Evolutionary conservation across 1,140 invertebrate genomes (phyloP).

Genomic region (Acromyrmex echinatior): DNA sequence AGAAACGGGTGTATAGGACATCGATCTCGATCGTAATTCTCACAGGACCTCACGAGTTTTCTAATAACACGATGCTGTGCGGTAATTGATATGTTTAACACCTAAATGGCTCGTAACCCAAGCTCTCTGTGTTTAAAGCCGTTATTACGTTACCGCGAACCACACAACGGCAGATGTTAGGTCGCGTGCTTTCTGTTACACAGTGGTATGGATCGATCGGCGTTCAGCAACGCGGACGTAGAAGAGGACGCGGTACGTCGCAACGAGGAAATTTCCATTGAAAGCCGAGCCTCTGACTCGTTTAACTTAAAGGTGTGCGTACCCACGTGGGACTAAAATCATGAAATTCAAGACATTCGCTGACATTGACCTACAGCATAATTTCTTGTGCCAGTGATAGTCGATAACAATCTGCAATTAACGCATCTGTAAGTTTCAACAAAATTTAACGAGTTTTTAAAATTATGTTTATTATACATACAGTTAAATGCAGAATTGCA

Average conservation of each 20-base stretch:
- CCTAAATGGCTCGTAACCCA: conserved; percentile 25
- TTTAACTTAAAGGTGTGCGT: conserved; percentile 6
- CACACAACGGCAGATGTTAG: conserved; percentile 45
- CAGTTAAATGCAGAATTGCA: background rate
- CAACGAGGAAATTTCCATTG: conserved; percentile 71
- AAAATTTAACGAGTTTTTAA: background rate
- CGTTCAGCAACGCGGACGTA: conserved; percentile 60
- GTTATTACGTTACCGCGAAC: conserved; percentile 48
- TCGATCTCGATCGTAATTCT: conserved; percentile 17
- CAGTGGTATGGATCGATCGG: conserved; percentile 73
- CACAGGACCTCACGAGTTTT: background rate
- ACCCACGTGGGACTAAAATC: conserved; percentile 1
- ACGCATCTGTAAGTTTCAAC: background rate
- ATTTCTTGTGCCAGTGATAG: background rate
- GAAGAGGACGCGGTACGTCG: conserved; percentile 26
- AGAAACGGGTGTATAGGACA: background rate
- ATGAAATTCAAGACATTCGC: background rate
- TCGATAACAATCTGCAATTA: background rate
- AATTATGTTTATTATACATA: background rate
- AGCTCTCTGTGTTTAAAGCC: conserved; percentile 26
- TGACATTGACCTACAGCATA: background rate
- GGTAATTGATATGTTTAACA: conserved; percentile 38
- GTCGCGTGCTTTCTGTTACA: conserved; percentile 53
- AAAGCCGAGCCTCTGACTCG: conserved; percentile 46
- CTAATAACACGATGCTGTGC: background rate